phyloP scores from a whole-genome alignment of 2,888 invertebrate species.

The Xestoiulus laeticollis region DNA sequence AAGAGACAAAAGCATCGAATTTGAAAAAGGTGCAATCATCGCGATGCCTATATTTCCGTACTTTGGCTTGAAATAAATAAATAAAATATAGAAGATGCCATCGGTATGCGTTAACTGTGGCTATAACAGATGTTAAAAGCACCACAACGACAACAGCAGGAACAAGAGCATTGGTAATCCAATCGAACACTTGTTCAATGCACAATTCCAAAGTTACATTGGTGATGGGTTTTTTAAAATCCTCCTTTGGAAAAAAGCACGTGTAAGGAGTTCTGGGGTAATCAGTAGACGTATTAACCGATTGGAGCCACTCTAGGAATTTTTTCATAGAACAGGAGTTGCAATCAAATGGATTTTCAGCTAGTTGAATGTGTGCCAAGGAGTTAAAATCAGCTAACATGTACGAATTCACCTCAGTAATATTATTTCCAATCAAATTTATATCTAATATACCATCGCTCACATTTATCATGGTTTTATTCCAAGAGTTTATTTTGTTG shows the following conservation, averaged over 20 bases:
- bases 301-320: background rate
- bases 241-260: background rate
- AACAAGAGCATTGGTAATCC: background rate
- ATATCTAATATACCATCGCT: background rate
- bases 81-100: background rate
- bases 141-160: background rate
- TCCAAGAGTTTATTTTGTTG: background rate
- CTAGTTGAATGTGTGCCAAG: background rate
- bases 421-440: background rate
- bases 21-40: background rate
- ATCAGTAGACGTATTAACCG: background rate
- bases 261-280: background rate
- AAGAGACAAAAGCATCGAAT: slow-evolving; percentile 52
- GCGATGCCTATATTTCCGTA: background rate
- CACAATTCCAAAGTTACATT: background rate
- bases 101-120: background rate
- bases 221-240: background rate
- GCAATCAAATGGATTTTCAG: background rate
- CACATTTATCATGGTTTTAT: background rate
- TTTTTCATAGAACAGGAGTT: background rate
- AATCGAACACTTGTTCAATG: background rate
- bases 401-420: background rate
- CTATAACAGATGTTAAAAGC: background rate
- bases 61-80: background rate
- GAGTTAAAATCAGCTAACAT: background rate